Conservation (phyloP, 2,113 vertebrate species). For the Trematocara marginatum region DNA sequence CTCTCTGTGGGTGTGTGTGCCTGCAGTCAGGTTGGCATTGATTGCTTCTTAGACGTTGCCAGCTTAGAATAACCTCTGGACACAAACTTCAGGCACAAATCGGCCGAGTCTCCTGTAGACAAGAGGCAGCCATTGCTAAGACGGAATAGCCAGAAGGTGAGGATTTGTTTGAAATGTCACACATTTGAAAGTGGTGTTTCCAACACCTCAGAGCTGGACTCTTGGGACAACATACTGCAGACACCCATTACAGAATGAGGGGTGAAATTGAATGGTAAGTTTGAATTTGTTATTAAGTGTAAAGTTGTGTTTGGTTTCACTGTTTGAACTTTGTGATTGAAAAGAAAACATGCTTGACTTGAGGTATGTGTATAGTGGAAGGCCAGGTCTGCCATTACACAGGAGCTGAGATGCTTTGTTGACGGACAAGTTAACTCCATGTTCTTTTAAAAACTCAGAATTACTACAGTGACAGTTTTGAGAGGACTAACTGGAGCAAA, state of each 20-base stretch:
- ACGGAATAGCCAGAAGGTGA: neutral
- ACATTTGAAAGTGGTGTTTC: neutral
- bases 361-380: neutral
- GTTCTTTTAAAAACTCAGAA: neutral
- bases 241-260: neutral
- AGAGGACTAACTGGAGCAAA: neutral
- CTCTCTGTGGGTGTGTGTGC: slow-evolving; percentile 26
- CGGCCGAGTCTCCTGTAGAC: neutral
- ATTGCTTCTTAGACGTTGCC: slow-evolving; percentile 20
- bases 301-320: neutral
- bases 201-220: neutral
- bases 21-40: neutral
- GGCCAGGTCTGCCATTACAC: neutral
- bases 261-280: slow-evolving; percentile 27
- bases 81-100: slow-evolving; percentile 12
- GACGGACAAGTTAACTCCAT: neutral
- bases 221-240: neutral
- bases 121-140: neutral
- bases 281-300: neutral
- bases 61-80: slow-evolving; percentile 20
- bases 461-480: neutral
- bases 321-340: neutral
- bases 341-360: neutral
- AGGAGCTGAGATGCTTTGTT: neutral
- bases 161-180: slow-evolving; percentile 10